These are phyloP conservation scores for Sphaeramia orbicularis DNA, from an alignment of 2,797 vertebrate genomes.

Conservation along the genomic window DNA sequence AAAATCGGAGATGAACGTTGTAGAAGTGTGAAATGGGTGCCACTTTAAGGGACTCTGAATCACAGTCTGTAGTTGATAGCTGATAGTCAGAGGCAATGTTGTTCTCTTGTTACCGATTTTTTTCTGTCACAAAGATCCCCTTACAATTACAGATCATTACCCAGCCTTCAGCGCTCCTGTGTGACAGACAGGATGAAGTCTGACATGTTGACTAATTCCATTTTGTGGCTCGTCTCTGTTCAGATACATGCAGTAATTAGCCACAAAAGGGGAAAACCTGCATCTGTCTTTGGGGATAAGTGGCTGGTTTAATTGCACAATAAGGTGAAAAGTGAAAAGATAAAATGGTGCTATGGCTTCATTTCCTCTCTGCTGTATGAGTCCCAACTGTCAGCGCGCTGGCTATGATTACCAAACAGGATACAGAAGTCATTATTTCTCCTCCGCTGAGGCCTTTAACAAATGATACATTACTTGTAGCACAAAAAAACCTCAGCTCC, in stretches of 20 bases:
- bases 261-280: conserved; percentile 42
- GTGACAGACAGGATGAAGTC: conserved; percentile 8
- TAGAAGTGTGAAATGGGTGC: conserved; percentile 3
- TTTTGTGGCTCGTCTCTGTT: conserved; percentile 37
- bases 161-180: conserved; percentile 1
- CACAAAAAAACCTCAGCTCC: conserved; percentile 23
- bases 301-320: conserved; percentile 47
- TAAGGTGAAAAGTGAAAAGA: conserved; percentile 54
- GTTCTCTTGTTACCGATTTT: conserved; percentile 37
- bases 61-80: conserved; percentile 10
- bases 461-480: conserved; percentile 28
- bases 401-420: conserved; percentile 9
- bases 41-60: not conserved
- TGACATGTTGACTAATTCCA: conserved; percentile 47
- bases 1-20: not conserved
- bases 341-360: conserved; percentile 21
- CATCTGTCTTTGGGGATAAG: conserved; percentile 15
- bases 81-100: conserved; percentile 26
- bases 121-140: conserved; percentile 37
- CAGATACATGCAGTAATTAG: conserved; percentile 51
- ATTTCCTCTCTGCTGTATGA: conserved; percentile 4
- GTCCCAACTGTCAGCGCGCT: conserved; percentile 16
- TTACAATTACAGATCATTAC: conserved; percentile 36
- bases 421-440: not conserved
- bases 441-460: conserved; percentile 13